Conservation (phyloP, 2,113 vertebrate species). For the Epinephelus fuscoguttatus region DNA sequence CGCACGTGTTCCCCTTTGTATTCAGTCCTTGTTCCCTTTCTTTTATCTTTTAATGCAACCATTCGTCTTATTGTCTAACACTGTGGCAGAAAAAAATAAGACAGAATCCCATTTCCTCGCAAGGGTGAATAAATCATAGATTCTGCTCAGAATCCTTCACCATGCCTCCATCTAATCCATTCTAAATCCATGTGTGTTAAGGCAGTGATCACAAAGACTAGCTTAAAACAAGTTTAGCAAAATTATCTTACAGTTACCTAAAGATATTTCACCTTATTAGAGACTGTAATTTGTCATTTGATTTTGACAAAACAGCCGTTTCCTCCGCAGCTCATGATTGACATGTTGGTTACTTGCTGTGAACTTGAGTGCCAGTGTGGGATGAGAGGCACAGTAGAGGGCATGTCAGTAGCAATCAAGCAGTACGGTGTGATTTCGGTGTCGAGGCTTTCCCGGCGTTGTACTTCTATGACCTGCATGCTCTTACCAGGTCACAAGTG, state of each 20-base stretch:
- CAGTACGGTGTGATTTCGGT: conserved; percentile 18
- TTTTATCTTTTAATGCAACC: conserved; percentile 84
- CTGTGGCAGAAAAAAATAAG: conserved; percentile 66
- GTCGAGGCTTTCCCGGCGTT: conserved; percentile 15
- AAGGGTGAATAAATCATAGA: conserved; percentile 73
- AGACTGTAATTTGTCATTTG: conserved; percentile 17
- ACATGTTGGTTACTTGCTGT: conserved; percentile 31
- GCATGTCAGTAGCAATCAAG: conserved; percentile 32
- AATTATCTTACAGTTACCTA: conserved; percentile 8
- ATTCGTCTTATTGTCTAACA: conserved; percentile 79
- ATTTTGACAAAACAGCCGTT: conserved; percentile 38
- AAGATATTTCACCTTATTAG: conserved; percentile 14
- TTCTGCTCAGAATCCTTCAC: conserved; percentile 49
- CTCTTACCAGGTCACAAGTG: conserved; percentile 1
- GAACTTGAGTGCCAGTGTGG: conserved; percentile 19
- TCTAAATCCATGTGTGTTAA: conserved; percentile 46
- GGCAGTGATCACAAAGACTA: conserved; percentile 26
- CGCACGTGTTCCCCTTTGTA: conserved; percentile 68
- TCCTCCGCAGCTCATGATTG: conserved; percentile 30
- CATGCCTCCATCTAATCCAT: conserved; percentile 53
- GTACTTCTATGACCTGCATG: conserved; percentile 25
- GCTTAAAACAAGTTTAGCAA: conserved; percentile 40
- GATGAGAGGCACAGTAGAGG: conserved; percentile 22
- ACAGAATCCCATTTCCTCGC: conserved; percentile 64
- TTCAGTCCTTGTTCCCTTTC: conserved; percentile 70